A percentile compares a stretch with the other conserved stretches of the same genome.
Evolutionary conservation across 2,888 invertebrate species (phyloP).

Genomic region (Eurytoma californica): DNA sequence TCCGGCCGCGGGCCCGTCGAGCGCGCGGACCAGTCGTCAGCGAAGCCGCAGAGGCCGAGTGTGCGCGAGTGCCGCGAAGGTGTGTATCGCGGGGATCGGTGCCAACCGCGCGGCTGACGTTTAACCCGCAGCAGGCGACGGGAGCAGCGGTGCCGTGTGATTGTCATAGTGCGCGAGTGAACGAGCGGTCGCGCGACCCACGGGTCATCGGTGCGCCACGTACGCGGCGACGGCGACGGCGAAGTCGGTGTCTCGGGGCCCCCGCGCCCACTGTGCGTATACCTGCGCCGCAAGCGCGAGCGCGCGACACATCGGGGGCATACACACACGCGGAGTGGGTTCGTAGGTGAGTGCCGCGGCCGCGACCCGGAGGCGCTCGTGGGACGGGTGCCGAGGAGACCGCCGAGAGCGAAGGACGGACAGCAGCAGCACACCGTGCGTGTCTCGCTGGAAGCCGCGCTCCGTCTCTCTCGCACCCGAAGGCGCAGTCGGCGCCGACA

Average conservation of each 20-base stretch:
- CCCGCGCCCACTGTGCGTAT: not conserved
- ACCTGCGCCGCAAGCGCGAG: not conserved
- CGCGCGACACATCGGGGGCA: constrained; percentile 6
- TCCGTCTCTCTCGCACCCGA: not conserved
- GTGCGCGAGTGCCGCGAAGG: not conserved
- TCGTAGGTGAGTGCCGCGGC: not conserved
- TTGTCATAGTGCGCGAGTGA: no score
- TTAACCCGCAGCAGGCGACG: no score
- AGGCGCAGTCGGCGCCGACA: not conserved
- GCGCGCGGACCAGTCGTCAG: not conserved
- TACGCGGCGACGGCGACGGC: not conserved
- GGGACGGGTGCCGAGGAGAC: no score
- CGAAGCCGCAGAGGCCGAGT: not conserved
- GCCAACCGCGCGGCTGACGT: no score
- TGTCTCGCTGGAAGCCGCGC: not conserved
- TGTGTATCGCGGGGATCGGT: not conserved
- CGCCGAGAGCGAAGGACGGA: not conserved
- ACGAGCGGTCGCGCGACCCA: not conserved
- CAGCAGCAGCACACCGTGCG: not conserved
- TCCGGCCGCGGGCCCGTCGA: no score
- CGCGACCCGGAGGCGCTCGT: no score
- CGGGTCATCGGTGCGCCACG: no score
- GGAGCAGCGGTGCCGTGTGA: no score
- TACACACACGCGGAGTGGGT: not conserved
- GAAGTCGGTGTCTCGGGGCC: no score